phyloP scores from a whole-genome alignment of 1,140 invertebrate genomes.

The Panulirus ornatus region DNA sequence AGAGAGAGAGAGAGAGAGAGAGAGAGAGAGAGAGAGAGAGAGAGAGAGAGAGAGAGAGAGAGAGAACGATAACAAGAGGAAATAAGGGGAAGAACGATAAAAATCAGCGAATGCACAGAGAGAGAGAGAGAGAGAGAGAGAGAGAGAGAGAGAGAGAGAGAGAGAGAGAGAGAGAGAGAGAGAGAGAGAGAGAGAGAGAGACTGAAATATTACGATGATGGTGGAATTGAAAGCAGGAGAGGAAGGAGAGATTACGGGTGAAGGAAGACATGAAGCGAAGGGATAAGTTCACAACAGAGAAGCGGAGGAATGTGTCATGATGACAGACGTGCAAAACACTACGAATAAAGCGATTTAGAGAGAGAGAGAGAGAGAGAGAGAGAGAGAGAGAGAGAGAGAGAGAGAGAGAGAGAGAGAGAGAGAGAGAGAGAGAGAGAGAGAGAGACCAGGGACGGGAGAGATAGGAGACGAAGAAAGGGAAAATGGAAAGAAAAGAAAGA shows the following conservation, averaged over 20 bases:
- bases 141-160: background rate
- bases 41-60: background rate
- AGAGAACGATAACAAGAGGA: background rate
- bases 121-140: background rate
- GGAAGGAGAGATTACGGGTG: no score
- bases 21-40: background rate
- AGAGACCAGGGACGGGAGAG: background rate
- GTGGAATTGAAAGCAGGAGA: no score
- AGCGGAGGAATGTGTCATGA: no score
- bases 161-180: background rate
- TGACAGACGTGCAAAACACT: background rate
- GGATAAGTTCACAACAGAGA: no score
- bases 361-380: slow-evolving; percentile 11
- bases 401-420: slow-evolving; percentile 20
- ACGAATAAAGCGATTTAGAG: no score
- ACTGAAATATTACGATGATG: no score
- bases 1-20: background rate
- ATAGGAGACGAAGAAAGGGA: background rate
- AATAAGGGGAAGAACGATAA: slow-evolving; percentile 2
- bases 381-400: background rate
- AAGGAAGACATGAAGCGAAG: no score
- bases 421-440: slow-evolving; percentile 33
- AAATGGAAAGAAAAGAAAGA: background rate
- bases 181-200: background rate
- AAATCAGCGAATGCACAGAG: background rate